Conservation (phyloP, 2,888 invertebrate species). For the Parapristionchus giblindavisi region DNA sequence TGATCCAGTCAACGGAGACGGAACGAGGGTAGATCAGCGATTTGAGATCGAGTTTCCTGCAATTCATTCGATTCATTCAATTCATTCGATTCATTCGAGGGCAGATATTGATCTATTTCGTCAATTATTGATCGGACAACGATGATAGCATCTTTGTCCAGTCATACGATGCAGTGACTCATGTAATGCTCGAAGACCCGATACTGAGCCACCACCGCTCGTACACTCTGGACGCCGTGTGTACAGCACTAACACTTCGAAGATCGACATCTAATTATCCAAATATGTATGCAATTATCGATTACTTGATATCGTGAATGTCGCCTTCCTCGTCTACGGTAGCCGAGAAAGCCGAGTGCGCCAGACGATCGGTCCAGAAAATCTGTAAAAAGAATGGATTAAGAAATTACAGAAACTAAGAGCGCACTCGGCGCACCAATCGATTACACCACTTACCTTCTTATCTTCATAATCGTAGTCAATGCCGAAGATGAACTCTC, state of each 20-base stretch:
- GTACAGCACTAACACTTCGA: neutral
- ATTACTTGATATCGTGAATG: constrained; percentile 62
- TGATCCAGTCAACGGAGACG: constrained; percentile 94
- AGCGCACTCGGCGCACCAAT: neutral
- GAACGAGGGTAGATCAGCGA: constrained; percentile 68
- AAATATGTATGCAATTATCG: neutral
- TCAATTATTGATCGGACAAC: neutral
- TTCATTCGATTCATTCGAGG: neutral
- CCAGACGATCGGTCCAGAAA: constrained; percentile 79
- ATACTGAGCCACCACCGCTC: neutral
- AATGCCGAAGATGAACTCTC: constrained; percentile 77
- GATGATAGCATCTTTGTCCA: too few species aligned
- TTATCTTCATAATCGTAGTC: constrained; percentile 92
- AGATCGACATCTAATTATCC: too few species aligned
- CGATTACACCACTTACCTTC: constrained; percentile 76
- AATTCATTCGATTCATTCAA: too few species aligned
- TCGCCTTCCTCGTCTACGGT: constrained; percentile 65
- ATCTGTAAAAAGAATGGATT: constrained; percentile 39
- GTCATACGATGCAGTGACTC: too few species aligned
- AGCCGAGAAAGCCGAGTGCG: constrained; percentile 66
- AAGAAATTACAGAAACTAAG: too few species aligned
- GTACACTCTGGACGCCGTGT: neutral
- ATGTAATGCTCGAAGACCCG: too few species aligned
- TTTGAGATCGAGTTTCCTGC: constrained; percentile 63
- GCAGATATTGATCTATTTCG: neutral